Conservation (phyloP, 2,888 invertebrate species). For the Ochropleura leucogaster region DNA sequence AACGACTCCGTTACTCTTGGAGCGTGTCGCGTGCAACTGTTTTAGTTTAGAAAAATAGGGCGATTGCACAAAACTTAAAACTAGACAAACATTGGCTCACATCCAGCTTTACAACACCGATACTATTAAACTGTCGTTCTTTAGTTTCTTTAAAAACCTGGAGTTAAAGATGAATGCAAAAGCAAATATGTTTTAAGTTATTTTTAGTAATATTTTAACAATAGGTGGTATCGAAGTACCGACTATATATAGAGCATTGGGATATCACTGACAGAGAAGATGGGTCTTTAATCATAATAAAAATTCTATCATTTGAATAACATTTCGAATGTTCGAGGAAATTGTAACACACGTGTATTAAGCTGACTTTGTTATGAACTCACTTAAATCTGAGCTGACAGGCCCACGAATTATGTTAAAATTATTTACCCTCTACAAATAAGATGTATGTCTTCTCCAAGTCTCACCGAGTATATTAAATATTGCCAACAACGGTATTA, state of each 20-base stretch:
- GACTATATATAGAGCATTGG: conserved; percentile 26
- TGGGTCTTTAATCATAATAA: conserved; percentile 10
- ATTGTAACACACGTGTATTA: conserved; percentile 10
- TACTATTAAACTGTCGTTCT: conserved; percentile 84
- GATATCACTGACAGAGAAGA: conserved; percentile 14
- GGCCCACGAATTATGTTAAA: background rate
- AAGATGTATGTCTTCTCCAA: background rate
- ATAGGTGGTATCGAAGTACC: conserved; percentile 20
- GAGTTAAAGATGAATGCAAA: conserved; percentile 63
- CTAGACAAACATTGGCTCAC: conserved; percentile 84
- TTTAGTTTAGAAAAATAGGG: conserved; percentile 89
- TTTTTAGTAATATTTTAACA: conserved; percentile 24
- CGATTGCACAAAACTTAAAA: conserved; percentile 89
- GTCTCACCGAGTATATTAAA: background rate
- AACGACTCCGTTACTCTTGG: conserved; percentile 64
- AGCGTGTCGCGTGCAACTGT: conserved; percentile 86
- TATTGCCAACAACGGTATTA: conserved; percentile 4
- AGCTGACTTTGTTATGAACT: background rate
- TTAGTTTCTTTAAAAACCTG: conserved; percentile 71
- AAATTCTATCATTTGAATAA: conserved; percentile 33
- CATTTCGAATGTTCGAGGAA: conserved; percentile 9
- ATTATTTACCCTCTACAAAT: background rate
- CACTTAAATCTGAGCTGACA: background rate
- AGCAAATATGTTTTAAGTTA: conserved; percentile 14
- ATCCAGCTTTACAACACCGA: conserved; percentile 84